A percentile compares a stretch with the other conserved stretches of the same genome.
These are phyloP conservation scores for Nasua narica DNA, from an alignment of 2,797 vertebrate genomes.

Conservation along the genomic window DNA sequence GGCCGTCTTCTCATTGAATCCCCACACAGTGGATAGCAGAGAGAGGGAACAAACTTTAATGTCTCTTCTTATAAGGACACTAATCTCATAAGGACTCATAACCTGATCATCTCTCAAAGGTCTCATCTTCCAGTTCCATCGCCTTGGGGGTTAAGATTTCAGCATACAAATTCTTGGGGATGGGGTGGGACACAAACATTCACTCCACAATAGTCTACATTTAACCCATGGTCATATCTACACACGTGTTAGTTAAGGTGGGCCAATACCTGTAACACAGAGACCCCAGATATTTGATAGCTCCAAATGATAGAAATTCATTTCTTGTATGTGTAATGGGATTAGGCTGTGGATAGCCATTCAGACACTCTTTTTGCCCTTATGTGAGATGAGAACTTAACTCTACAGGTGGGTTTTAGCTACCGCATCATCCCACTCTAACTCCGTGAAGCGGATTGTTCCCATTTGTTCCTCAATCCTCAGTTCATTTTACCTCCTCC, in stretches of 20 bases:
- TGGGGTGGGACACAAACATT: not conserved
- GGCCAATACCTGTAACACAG: not conserved
- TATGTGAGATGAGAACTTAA: not conserved
- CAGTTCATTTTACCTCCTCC: not conserved
- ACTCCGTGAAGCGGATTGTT: no score
- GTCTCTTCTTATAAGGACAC: not conserved
- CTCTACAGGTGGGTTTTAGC: not conserved
- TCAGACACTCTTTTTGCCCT: not conserved
- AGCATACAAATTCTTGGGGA: not conserved
- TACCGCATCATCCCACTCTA: not conserved
- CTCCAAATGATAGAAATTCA: not conserved
- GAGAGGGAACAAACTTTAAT: not conserved
- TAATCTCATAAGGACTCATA: not conserved
- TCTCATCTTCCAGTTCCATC: not conserved
- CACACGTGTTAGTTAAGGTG: not conserved
- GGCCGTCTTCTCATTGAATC: not conserved
- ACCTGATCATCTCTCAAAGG: not conserved
- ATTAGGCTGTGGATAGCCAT: not conserved
- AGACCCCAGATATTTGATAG: not conserved
- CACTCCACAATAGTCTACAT: not conserved
- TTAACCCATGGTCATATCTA: not conserved
- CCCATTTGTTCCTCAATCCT: not conserved
- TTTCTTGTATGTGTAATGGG: not conserved
- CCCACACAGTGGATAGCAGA: not conserved
- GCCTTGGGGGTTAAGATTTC: not conserved